A percentile compares a stretch with the other conserved stretches of the same genome.
phyloP scores from a whole-genome alignment of 2,888 invertebrate genomes.

The Oxystoma pomonae region DNA sequence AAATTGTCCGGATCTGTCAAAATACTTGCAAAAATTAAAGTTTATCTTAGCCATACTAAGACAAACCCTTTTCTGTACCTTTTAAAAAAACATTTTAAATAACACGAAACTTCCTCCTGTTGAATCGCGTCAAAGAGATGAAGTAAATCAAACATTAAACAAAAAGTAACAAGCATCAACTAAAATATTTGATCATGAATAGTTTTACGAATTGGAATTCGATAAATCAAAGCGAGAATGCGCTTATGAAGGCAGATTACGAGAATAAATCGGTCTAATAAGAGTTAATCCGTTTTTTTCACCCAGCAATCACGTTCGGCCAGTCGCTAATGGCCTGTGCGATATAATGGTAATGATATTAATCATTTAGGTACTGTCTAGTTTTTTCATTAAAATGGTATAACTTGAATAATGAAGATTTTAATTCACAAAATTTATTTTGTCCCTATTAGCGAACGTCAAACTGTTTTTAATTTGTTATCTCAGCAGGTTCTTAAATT shows the following conservation, averaged over 20 bases:
- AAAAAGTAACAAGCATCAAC: neutral
- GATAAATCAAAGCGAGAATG: neutral
- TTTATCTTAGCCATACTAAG: too few relatives aligned
- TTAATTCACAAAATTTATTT: neutral
- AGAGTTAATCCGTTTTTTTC: neutral
- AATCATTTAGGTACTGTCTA: too few relatives aligned
- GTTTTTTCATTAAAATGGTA: too few relatives aligned
- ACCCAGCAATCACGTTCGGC: neutral
- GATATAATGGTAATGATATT: neutral
- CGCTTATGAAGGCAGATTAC: neutral
- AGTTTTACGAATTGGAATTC: neutral
- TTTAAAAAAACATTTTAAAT: too few relatives aligned
- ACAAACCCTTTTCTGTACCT: too few relatives aligned
- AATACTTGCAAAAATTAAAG: too few relatives aligned
- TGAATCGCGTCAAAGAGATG: too few relatives aligned
- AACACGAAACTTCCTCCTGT: too few relatives aligned
- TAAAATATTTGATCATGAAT: neutral
- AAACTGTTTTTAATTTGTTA: neutral
- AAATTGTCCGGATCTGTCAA: too few relatives aligned
- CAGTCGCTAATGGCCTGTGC: neutral
- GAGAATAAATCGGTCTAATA: neutral
- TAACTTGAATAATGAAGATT: neutral
- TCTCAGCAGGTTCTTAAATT: too few relatives aligned
- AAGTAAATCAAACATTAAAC: neutral
- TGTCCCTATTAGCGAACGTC: neutral